phyloP scores from a whole-genome alignment of 2,888 invertebrate species.

The Piscicola geometra region DNA sequence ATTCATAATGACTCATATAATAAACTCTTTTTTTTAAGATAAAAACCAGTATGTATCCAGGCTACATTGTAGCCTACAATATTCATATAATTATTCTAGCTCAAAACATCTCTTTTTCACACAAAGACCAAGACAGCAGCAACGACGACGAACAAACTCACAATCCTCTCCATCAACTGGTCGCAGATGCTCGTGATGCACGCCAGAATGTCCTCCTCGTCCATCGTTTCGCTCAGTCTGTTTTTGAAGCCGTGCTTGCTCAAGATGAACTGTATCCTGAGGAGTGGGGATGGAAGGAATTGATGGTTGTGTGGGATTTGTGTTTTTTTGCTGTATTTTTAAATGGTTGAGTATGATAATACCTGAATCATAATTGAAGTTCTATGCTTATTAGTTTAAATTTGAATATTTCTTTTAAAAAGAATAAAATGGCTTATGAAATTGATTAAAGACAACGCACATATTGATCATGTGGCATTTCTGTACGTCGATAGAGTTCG shows the following conservation, averaged over 20 bases:
- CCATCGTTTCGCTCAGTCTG: constrained; percentile 37
- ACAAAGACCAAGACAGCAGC: too few relatives aligned
- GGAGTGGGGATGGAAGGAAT: neutral
- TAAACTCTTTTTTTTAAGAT: too few relatives aligned
- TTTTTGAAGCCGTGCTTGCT: constrained; percentile 50
- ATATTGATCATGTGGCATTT: neutral
- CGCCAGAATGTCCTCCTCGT: constrained; percentile 62
- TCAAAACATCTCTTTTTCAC: too few relatives aligned
- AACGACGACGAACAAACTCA: too few relatives aligned
- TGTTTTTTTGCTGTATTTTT: too few relatives aligned
- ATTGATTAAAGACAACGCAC: neutral
- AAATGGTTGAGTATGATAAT: neutral
- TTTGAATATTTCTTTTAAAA: neutral
- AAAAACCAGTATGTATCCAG: too few relatives aligned
- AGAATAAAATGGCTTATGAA: neutral
- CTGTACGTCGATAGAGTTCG: neutral
- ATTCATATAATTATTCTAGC: too few relatives aligned
- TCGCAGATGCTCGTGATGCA: constrained; percentile 78
- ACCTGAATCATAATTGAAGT: neutral
- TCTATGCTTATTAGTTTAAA: neutral
- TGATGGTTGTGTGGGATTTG: neutral
- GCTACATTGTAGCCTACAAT: too few relatives aligned
- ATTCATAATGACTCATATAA: too few relatives aligned
- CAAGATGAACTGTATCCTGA: constrained; percentile 49
- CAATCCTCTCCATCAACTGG: constrained; percentile 73